A percentile compares a stretch with the other conserved stretches of the same genome.
phyloP scores from a whole-genome alignment of 2,113 vertebrate species.

The Oryzias melastigma region DNA sequence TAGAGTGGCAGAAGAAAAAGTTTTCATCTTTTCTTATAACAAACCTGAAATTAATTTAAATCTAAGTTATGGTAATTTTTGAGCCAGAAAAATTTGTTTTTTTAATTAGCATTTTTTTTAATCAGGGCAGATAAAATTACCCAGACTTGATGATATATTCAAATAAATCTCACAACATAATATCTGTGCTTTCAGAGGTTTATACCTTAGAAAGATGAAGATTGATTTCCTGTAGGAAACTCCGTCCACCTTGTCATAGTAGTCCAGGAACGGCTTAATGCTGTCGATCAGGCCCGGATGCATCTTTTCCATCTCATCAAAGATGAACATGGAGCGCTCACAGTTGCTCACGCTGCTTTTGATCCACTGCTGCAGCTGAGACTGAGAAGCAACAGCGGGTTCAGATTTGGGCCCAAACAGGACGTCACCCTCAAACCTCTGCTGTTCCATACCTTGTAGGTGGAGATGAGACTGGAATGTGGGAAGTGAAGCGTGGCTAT shows the following conservation, averaged over 20 bases:
- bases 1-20: too few species aligned
- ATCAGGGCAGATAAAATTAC: too few species aligned
- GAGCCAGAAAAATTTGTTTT: neutral
- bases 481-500: slow-evolving; percentile 86
- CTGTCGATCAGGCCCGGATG: slow-evolving; percentile 89
- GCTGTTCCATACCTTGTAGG: slow-evolving; percentile 71
- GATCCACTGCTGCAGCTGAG: slow-evolving; percentile 89
- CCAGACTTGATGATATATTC: too few species aligned
- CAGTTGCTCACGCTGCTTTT: slow-evolving; percentile 87
- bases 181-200: slow-evolving; percentile 47
- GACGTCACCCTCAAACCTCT: neutral
- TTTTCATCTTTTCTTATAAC: too few species aligned
- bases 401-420: too few species aligned
- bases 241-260: slow-evolving; percentile 84
- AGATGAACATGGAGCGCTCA: slow-evolving; percentile 88
- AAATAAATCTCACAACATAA: too few species aligned
- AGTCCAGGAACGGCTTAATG: slow-evolving; percentile 92
- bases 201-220: slow-evolving; percentile 95
- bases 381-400: slow-evolving; percentile 61
- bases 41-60: neutral
- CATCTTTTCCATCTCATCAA: slow-evolving; percentile 97
- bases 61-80: too few species aligned
- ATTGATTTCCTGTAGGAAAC: slow-evolving; percentile 89
- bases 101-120: neutral
- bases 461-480: slow-evolving; percentile 51